These are phyloP conservation scores for Chaetodon trifascialis DNA, from an alignment of 2,113 vertebrate genomes.

Conservation along the genomic window DNA sequence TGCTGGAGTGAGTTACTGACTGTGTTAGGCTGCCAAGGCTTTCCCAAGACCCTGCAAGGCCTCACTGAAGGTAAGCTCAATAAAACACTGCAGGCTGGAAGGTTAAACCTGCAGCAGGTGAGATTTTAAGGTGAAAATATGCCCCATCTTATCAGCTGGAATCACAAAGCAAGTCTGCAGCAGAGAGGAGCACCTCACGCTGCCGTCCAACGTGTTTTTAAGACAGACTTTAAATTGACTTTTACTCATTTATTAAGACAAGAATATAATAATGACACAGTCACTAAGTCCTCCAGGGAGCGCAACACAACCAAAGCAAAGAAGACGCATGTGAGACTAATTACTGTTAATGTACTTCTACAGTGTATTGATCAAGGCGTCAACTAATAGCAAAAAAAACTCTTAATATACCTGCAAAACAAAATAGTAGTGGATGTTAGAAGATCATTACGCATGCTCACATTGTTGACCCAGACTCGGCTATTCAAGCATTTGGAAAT, in stretches of 20 bases:
- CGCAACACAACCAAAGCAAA: neutral
- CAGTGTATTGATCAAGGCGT: too few relatives aligned
- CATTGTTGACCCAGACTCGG: too few relatives aligned
- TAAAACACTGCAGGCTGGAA: slow-evolving; percentile 72
- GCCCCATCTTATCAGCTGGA: slow-evolving; percentile 21
- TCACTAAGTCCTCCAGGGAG: neutral
- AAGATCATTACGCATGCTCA: too few relatives aligned
- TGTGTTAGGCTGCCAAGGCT: slow-evolving; percentile 70
- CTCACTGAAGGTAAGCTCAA: slow-evolving; percentile 69
- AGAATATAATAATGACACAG: neutral
- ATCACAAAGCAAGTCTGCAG: slow-evolving; percentile 33
- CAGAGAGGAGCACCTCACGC: neutral
- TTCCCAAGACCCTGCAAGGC: slow-evolving; percentile 65
- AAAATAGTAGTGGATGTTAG: neutral
- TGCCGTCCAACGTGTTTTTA: neutral
- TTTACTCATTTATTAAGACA: too few relatives aligned
- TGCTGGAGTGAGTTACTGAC: slow-evolving; percentile 69
- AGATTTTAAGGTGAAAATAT: slow-evolving; percentile 48
- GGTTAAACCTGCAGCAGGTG: slow-evolving; percentile 67
- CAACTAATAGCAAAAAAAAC: neutral
- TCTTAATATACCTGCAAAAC: neutral
- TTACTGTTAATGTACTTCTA: neutral
- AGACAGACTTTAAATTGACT: neutral
- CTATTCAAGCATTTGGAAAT: too few relatives aligned
- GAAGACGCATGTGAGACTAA: neutral